Percentiles rank a stretch among this genome's conserved stretches.
These are phyloP conservation scores for Tupaia chinensis DNA, from an alignment of 2,113 vertebrate genomes.

Conservation along the genomic window DNA sequence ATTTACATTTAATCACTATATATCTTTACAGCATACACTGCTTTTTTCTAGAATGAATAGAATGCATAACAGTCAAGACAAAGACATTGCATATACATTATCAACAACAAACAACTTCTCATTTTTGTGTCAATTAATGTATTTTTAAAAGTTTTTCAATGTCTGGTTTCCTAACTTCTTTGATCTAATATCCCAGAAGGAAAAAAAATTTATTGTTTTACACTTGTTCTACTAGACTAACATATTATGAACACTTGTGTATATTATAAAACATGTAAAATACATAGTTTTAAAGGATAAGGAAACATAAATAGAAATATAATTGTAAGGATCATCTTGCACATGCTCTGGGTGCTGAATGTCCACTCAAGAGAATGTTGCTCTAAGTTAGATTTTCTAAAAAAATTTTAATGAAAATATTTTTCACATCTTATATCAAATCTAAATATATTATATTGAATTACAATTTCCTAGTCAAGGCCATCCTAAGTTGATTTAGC, in stretches of 20 bases:
- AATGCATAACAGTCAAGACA: no score
- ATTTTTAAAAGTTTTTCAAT: no score
- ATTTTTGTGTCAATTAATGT: no score
- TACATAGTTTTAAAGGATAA: neutral
- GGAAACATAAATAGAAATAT: neutral
- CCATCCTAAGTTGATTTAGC: neutral
- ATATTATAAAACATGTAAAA: neutral
- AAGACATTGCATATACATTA: no score
- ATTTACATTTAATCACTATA: no score
- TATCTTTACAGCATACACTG: no score
- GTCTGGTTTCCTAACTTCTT: neutral
- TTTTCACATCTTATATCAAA: constrained; percentile 11
- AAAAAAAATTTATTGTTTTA: neutral
- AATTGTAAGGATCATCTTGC: neutral
- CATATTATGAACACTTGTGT: neutral
- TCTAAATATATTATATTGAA: neutral
- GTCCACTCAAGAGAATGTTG: neutral
- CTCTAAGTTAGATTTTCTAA: neutral
- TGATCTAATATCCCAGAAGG: neutral
- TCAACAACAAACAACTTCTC: no score
- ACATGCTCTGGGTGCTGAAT: neutral
- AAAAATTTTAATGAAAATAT: constrained; percentile 37
- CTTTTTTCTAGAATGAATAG: no score
- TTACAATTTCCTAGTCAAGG: neutral
- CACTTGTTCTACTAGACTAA: neutral